These are phyloP conservation scores for Erebia aethiops DNA, from an alignment of 2,888 invertebrate species.

Conservation along the genomic window DNA sequence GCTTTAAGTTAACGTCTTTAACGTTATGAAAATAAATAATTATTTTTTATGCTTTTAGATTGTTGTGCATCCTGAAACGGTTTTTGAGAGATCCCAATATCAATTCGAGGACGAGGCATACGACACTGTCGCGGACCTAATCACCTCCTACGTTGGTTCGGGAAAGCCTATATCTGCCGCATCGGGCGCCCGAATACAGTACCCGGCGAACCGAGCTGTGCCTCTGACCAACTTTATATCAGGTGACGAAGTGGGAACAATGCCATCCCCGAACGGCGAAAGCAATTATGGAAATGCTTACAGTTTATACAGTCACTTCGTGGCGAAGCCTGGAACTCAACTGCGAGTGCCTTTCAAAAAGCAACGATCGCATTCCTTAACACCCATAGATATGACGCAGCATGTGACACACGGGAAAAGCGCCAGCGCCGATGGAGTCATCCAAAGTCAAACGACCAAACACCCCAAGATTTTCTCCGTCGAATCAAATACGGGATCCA, in stretches of 20 bases:
- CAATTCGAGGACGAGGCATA: constrained; percentile 97
- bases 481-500: constrained; percentile 76
- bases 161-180: constrained; percentile 94
- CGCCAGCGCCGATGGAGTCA: constrained; percentile 88
- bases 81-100: constrained; percentile 95
- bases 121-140: constrained; percentile 95
- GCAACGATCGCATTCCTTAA: constrained; percentile 91
- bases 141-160: constrained; percentile 96
- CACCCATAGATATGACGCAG: constrained; percentile 83
- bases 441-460: constrained; percentile 77
- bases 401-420: constrained; percentile 82
- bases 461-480: constrained; percentile 71
- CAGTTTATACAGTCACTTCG: constrained; percentile 77
- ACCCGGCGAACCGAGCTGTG: constrained; percentile 91
- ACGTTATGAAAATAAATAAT: not conserved
- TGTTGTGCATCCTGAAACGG: constrained; percentile 93
- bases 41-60: constrained; percentile 79
- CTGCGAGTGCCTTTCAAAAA: constrained; percentile 71
- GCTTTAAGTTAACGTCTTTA: not conserved
- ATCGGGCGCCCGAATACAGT: constrained; percentile 93
- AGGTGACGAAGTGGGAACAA: constrained; percentile 63
- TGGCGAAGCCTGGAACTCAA: constrained; percentile 70
- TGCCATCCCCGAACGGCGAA: constrained; percentile 65
- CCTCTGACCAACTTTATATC: constrained; percentile 88
- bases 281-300: constrained; percentile 69